Conservation (phyloP, 2,888 invertebrate genomes). For the Agrenia bidenticulata region DNA sequence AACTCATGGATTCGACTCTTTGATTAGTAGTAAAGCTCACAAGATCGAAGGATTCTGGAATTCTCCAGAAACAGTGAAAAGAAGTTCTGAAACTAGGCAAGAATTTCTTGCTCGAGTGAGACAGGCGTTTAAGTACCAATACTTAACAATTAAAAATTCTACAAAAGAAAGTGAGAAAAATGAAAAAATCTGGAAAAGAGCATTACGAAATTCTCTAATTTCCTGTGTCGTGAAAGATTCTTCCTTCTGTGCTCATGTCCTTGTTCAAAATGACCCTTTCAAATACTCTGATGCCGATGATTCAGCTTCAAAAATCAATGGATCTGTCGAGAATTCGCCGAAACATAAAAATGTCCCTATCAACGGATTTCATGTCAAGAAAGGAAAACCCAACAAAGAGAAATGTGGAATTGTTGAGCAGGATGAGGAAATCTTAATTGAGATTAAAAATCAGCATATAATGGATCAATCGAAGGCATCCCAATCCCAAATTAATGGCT, state of each 20-base stretch:
- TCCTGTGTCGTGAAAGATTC: slow-evolving; percentile 44
- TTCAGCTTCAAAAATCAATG: neutral
- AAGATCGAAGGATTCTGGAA: slow-evolving; percentile 8
- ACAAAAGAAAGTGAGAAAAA: slow-evolving; percentile 39
- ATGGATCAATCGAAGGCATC: too few species aligned
- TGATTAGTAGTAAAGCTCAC: neutral
- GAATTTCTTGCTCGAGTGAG: slow-evolving; percentile 48
- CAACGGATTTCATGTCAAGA: too few species aligned
- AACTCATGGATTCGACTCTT: neutral
- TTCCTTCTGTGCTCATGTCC: slow-evolving; percentile 47
- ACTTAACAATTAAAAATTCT: slow-evolving; percentile 43
- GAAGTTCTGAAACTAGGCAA: slow-evolving; percentile 38
- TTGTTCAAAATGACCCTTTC: slow-evolving; percentile 17
- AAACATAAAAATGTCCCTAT: too few species aligned
- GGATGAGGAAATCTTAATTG: too few species aligned
- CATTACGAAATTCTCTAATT: slow-evolving; percentile 45
- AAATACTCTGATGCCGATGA: slow-evolving; percentile 1
- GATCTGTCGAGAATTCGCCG: too few species aligned
- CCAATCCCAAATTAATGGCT: too few species aligned
- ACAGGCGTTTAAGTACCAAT: slow-evolving; percentile 46
- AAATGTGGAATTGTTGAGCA: too few species aligned
- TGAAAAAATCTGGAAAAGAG: slow-evolving; percentile 36
- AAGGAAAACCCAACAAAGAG: too few species aligned
- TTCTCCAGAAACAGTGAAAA: slow-evolving; percentile 8
- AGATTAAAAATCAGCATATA: too few species aligned